Base-by-base conservation (phyloP, 2,113 vertebrate genomes). In the Grammomys dolichurus region DNA sequence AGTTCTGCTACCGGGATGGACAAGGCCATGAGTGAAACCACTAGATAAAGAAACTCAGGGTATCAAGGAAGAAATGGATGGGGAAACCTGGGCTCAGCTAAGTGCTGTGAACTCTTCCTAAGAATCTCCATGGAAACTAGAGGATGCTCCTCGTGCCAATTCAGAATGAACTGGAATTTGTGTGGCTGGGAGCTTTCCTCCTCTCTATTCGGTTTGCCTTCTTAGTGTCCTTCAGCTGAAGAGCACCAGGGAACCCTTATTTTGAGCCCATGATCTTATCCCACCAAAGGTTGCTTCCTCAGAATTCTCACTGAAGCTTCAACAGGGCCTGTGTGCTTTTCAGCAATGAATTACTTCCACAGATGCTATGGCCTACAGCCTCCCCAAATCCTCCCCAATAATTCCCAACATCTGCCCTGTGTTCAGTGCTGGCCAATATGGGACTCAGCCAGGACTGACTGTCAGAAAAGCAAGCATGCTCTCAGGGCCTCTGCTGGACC, bases 371-470 rank as follows among this genome's bases (percentile, higher is more conserved):
- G 78, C 95, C 73, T 16, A 90, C 12, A 85, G 97, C 97, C 96
- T 97, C 65, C 94, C 92, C 0, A 17, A 96, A 90, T 97, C 98
- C 95, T 97, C 94, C 43, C 56, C 86, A 84, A 51, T 98, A 98
- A 99, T 98, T 98, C 98, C 93, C 5, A 22, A 97, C 98, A 99
- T 98, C 98, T 99, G 98, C 56, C 98, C 96, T 43, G 24, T 0
- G 69, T 97, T 98, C 97, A 13, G 75, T 36, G 91, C 1, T 67
- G 96, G 96, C 97, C 93, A 95, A 96, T 1, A 65, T 26, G 89
- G 95, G 98, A 97, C 98, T 95, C 67, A 7, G 86, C 97, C 95
- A 97, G 98, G 13, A 92, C 73, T 33, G 88, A 97, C 98, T 98
- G 97, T 98, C 98, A 97, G 98, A 98, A 97, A 98, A 97, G 97